These are phyloP conservation scores for Hoplostethus atlanticus DNA, from an alignment of 2,797 vertebrate species.

Conservation along the genomic window DNA sequence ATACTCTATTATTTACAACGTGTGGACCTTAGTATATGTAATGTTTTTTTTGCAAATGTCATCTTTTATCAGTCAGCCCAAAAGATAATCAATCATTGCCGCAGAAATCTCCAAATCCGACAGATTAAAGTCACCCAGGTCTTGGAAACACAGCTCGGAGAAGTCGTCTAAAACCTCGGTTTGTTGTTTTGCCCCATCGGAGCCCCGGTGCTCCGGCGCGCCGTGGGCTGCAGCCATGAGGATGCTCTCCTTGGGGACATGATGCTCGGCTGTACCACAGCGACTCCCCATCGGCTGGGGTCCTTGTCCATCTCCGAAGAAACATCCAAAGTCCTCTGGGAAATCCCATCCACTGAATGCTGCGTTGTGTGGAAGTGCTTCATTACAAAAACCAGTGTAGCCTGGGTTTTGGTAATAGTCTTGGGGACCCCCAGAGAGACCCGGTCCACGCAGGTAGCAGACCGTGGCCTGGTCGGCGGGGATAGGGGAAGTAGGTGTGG, in stretches of 20 bases:
- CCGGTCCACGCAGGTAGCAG: background rate
- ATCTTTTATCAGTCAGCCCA: constrained; percentile 40
- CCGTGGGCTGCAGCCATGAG: background rate
- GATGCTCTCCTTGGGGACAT: background rate
- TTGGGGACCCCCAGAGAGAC: background rate
- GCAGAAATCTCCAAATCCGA: constrained; percentile 70
- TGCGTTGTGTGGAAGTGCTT: background rate
- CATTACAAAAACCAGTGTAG: background rate
- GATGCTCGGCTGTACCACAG: background rate
- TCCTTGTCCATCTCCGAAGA: constrained; percentile 17
- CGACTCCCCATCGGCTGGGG: constrained; percentile 7
- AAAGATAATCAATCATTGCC: constrained; percentile 72
- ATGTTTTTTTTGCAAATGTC: background rate
- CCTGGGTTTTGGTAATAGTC: constrained; percentile 18
- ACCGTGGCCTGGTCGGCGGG: constrained; percentile 13
- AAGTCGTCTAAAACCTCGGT: constrained; percentile 43
- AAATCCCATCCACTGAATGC: constrained; percentile 42
- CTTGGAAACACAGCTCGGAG: constrained; percentile 54
- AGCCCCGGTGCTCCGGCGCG: constrained; percentile 7
- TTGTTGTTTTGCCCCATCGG: constrained; percentile 8
- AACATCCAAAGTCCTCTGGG: constrained; percentile 46
- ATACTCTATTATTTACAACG: constrained; percentile 34
- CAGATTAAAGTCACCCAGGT: constrained; percentile 60
- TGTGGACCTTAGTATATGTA: too few relatives aligned
- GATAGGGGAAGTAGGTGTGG: constrained; percentile 10